Evolutionary conservation across 2,113 vertebrate genomes (phyloP).

Genomic region (Corythornis cristatus): DNA sequence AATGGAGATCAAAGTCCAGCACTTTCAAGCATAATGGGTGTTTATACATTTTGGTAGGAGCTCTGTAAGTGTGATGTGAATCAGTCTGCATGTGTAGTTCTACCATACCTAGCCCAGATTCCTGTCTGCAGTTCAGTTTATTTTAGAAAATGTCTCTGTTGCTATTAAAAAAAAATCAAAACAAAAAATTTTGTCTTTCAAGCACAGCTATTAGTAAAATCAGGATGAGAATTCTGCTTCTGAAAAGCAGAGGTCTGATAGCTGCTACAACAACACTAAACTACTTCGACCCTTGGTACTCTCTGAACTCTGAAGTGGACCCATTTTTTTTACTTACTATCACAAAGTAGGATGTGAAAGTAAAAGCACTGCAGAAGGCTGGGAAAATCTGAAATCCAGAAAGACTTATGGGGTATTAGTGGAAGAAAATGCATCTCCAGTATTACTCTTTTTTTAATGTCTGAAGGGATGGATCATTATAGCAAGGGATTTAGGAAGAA

Average conservation of each 20-base stretch:
- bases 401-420: background rate
- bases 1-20: constrained; percentile 57
- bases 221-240: background rate
- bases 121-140: constrained; percentile 30
- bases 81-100: constrained; percentile 46
- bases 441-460: background rate
- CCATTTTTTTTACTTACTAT: background rate
- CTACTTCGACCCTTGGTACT: background rate
- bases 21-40: constrained; percentile 41
- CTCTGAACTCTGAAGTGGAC: background rate
- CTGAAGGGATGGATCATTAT: background rate
- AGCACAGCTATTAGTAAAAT: background rate
- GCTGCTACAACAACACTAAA: background rate
- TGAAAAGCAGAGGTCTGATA: background rate
- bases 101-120: background rate
- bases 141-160: constrained; percentile 48
- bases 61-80: constrained; percentile 43
- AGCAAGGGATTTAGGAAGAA: background rate
- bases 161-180: background rate
- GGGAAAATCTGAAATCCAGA: background rate
- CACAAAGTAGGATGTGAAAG: background rate
- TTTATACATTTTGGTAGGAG: constrained; percentile 39
- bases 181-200: background rate
- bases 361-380: background rate
- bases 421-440: background rate